A percentile compares a stretch with the other conserved stretches of the same genome.
These are phyloP conservation scores for Aphodius sticticus DNA, from an alignment of 2,888 invertebrate species.

Conservation along the genomic window DNA sequence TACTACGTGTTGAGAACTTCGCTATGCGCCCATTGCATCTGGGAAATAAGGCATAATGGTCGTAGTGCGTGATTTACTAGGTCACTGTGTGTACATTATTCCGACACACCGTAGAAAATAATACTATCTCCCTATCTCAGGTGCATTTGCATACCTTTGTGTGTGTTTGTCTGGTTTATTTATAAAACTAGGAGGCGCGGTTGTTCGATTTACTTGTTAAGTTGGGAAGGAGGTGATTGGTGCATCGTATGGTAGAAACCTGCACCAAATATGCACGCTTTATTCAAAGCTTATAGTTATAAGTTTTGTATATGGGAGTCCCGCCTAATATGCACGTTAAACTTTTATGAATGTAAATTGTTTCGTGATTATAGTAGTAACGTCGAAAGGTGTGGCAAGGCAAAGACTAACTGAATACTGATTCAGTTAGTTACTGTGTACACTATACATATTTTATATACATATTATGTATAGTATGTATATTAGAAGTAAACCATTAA, in stretches of 20 bases:
- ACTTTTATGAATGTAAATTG: too few species aligned
- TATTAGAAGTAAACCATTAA: too few species aligned
- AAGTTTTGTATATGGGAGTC: neutral
- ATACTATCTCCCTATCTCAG: neutral
- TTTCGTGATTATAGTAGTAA: too few species aligned
- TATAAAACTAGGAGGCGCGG: neutral
- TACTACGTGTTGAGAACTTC: neutral
- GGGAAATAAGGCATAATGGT: neutral
- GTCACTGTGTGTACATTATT: neutral
- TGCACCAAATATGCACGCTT: neutral
- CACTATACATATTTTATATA: too few species aligned
- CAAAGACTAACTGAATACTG: too few species aligned
- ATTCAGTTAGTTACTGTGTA: too few species aligned
- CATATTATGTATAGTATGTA: too few species aligned
- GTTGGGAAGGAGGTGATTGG: neutral
- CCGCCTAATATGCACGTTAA: too few species aligned
- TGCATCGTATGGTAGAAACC: neutral
- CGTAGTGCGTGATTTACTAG: neutral
- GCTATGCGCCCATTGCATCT: neutral
- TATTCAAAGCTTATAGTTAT: neutral
- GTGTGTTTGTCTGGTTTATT: neutral
- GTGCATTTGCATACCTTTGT: neutral
- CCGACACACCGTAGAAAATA: neutral
- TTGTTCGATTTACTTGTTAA: neutral
- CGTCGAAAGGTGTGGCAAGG: too few species aligned